Evolutionary conservation across 2,113 vertebrate species (phyloP), one percentile per base, ranked within the genome.

Genomic region (Pao palembangensis): DNA sequence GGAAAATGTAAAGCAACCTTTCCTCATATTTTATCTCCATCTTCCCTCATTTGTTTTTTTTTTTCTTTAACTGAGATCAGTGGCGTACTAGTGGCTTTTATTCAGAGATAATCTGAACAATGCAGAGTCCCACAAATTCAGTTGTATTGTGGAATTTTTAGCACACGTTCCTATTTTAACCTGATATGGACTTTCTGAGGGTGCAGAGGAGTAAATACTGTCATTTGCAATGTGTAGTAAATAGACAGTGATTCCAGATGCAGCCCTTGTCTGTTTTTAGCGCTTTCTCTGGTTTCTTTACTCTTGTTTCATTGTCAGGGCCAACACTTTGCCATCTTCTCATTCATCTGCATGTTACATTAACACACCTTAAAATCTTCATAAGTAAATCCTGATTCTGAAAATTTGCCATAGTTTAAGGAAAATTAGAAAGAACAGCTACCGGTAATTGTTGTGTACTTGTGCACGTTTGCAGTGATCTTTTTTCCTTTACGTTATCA

Each of bases 301-400:
- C 34, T 12, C 34, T 38, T 38, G 34, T 38, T 20, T 15, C 18
- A 20, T 8, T 49, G 31, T 52, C 25, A 14, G 19, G 4, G 28
- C 8, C 8, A 38, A 11, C 52, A 16, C 43, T 55, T 38, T 38
- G 11, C 11, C 28, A 28, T 34, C 51, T 46, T 46, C 43, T 44
- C 14, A 44, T 16, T 69, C 59, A 52, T 55, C 61, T 63, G 46
- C 56, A 16, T 44, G 34, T 38, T 12, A 38, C 34, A 12, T 38
- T 11, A 38, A 28, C 25, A 6, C 25, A 28, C 25, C 2, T 28
- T 28, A 4, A 28, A 12, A 38, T 38, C 8, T 38, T 38, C 34
- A 38, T 38, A 3, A 38, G 11, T 38, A 12, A 38, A 38, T 38
- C 25, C 6, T 28, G 25, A 28, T 28, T 28, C 25, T 28, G 25